Percentiles rank a stretch among this genome's conserved stretches.
Conservation (phyloP, 1,140 invertebrate species). For the Liolophura sinensis region DNA sequence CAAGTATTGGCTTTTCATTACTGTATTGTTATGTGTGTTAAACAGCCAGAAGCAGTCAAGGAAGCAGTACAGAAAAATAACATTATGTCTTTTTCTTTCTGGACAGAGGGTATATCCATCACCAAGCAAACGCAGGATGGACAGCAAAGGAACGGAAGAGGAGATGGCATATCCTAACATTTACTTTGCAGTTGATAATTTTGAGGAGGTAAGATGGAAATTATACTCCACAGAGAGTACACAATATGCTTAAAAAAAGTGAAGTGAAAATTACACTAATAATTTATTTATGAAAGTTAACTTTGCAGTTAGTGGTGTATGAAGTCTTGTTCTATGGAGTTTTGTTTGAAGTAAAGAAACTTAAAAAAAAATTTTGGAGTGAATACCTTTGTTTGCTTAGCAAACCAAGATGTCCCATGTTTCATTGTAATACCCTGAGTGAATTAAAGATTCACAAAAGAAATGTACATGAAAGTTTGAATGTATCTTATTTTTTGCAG, state of each 20-base stretch:
- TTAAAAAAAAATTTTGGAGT: no score
- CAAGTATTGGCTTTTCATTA: no score
- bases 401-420: not conserved
- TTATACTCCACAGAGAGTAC: no score
- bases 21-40: no score
- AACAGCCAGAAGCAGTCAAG: not conserved
- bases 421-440: not conserved
- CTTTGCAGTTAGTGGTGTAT: not conserved
- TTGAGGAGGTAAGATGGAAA: constrained; percentile 90
- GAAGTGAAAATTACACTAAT: no score
- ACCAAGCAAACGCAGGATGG: constrained; percentile 93
- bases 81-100: constrained; percentile 19
- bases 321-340: not conserved
- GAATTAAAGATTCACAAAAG: not conserved
- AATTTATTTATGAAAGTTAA: no score
- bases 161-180: constrained; percentile 99
- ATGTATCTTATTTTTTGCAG: constrained; percentile 58
- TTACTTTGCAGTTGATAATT: constrained; percentile 99
- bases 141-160: constrained; percentile 96
- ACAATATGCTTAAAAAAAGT: no score
- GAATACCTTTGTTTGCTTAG: no score
- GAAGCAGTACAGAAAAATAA: constrained; percentile 2
- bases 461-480: not conserved
- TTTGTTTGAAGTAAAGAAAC: not conserved
- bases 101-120: constrained; percentile 88